Base-by-base conservation (phyloP, 2,113 vertebrate genomes). In the Apistogramma diplotaenia region DNA sequence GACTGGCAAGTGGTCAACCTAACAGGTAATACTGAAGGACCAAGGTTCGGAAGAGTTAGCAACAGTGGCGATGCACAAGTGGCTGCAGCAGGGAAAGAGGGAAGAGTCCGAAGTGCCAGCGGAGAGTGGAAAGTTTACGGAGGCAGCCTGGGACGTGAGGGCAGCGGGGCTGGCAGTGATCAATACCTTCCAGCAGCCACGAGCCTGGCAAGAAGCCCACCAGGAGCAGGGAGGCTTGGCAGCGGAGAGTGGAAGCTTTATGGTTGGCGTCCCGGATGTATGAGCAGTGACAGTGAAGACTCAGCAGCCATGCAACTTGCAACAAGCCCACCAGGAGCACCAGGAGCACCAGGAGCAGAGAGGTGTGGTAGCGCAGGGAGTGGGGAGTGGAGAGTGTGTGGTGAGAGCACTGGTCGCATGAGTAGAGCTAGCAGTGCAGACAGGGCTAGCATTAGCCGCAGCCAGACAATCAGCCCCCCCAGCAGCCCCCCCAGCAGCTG, bases 331-430 rank as follows among this genome's bases (percentile, higher is more conserved):
- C 43, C 43, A 46, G 15, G 1, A 51, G 4, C 15, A 46, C 43
- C 43, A 46, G 15, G 1, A 51, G 4, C 15, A 49, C 15, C 61
- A 46, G 21, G 21, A 19, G 4, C 13, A 46, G 51, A 29, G 1
- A 56, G 43, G 25, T 57, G 76, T 8, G 35, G 46, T 15, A 81
- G 59, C 3, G 53, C 7, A 46, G 76, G 56, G 2, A 54, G 81
- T 27, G 82, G 54, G 18, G 83, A 58, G 21, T 83, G 79, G 83
- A 65, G 25, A 25, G 72, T 83, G 29, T 79, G 43, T 25, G 73
- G 72, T 53, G 76, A 72, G 6, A 61, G 60, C 19, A 5, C 11
- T 56, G 73, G 16, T 61, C n/a, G 16, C 78, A 6, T 74, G 54
- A 83, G 61, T 33, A 57, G 59, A 21, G 37, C 29, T 7, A 1